phyloP scores from a whole-genome alignment of 2,888 invertebrate species.

The Bimastos eiseni region DNA sequence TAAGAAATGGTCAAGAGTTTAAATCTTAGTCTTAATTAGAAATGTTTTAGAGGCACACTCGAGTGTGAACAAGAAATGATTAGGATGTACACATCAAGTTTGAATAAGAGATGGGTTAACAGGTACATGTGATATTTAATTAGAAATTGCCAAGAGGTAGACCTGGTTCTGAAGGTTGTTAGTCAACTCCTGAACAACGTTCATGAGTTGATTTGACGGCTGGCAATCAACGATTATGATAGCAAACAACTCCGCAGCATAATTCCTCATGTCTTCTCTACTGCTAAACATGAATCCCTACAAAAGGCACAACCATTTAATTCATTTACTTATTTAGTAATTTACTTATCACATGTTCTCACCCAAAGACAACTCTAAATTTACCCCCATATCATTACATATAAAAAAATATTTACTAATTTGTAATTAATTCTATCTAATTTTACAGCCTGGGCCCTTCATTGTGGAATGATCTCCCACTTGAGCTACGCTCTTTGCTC shows the following conservation, averaged over 20 bases:
- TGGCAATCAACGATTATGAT: conserved; percentile 71
- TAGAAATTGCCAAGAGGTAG: neutral
- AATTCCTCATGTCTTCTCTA: conserved; percentile 76
- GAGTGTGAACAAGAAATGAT: too few species aligned
- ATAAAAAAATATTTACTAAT: too few species aligned
- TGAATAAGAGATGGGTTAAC: too few species aligned
- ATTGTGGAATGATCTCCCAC: too few species aligned
- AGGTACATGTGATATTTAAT: neutral
- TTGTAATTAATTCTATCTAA: too few species aligned
- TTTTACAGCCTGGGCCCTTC: too few species aligned
- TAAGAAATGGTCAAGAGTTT: too few species aligned
- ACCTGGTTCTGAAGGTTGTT: conserved; percentile 30
- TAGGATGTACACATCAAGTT: neutral
- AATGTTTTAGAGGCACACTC: neutral
- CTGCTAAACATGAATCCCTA: conserved; percentile 63
- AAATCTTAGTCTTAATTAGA: neutral
- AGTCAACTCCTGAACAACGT: conserved; percentile 59
- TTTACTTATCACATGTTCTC: too few species aligned
- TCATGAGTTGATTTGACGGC: conserved; percentile 65
- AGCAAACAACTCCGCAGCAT: conserved; percentile 76
- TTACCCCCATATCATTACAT: too few species aligned
- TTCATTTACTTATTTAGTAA: too few species aligned
- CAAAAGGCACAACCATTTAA: conserved; percentile 58
- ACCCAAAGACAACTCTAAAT: too few species aligned
- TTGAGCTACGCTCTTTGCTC: too few species aligned